Evolutionary conservation across 2,888 invertebrate genomes (phyloP), one percentile per base, ranked within the genome.

Genomic region (Agrenia bidenticulata): DNA sequence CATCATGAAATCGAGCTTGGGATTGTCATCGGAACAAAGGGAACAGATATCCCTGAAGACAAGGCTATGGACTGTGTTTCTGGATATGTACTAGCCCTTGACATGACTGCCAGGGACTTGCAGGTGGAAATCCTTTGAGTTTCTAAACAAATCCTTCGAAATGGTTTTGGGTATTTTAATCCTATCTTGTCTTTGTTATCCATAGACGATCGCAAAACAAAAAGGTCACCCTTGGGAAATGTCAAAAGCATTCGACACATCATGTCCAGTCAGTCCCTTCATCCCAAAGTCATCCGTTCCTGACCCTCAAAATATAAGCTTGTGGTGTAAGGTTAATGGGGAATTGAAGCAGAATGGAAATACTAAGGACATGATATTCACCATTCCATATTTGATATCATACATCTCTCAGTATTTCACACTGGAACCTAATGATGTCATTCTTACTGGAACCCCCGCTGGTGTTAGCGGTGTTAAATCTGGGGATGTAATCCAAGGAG

Each of bases 1-100:
- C 83, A 88, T 69, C 86, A 89, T 80, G 90, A 91, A 81, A 86
- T 90, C 1, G 90, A 91, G 78, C 80, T 92, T 55, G 90, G 89
- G 0, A 84, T 91, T 2, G 83, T 91, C 1, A 88, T 90, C 70
- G 85, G 86, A 0, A 82, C 84, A 76, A 80, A 76, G 55, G 87
- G 88, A 55, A 84, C 82, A 74, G 81, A 85, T 75, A 83, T 89
- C 9, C 66, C 80, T 0, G 83, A 83, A 73, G 78, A 78, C 2
- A 79, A 83, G 45, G 88, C 86, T 0, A 81, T 85, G 82, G 80
- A 84, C 17, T 83, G 84, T 77, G 83, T 89, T 1, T 87, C 84
- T 17, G 89, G 89, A 2, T 90, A 89, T 77, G 85, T 86, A 60
- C 80, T 88, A 19, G 88, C 89, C 0, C 80, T 91, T 26, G 90